Base-by-base conservation (phyloP, 2,113 vertebrate genomes). In the Scomber colias region DNA sequence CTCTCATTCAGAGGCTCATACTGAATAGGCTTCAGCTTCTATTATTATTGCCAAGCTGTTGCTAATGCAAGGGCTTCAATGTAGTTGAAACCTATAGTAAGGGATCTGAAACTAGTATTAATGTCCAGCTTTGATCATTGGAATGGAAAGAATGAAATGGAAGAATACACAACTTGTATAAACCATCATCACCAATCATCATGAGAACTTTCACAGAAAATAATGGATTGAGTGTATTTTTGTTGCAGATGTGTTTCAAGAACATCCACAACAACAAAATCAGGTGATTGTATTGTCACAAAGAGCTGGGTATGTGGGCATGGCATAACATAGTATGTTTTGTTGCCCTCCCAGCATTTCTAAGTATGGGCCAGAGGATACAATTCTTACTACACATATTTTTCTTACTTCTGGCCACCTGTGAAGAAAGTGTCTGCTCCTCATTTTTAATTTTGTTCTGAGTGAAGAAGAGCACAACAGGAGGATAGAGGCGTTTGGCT, bases 1-100 rank as follows among this genome's bases (percentile, higher is more conserved):
- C 65, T 91, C 83, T 61, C 83, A 68, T 85, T 85, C 77, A 81
- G 72, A 81, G 77, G 15, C 64, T 72, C 49, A 2, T 0, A 12
- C 1, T 81, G 77, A 87, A 89, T 57, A 50, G 77, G 56, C 60
- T 35, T 21, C 68, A 72, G 72, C 70, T 54, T 63, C 76, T 14
- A 70, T 87, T 84, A 75, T 85, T 65, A 55, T 24, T 50, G 24
- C 53, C 53, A 13, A 62, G 53, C n/a, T 8, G 44, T 66, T 19
- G n/a, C 63, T 72, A 60, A 84, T 55, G 55, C 44, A 56, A 10
- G 4, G 30, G 12, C 59, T 71, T 21, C 1, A 13, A 19, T 55
- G 73, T 67, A n/a, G 62, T n/a, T 77, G 73, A 49, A 68, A 70
- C 63, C 17, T 35, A 50, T 0, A 60, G 60, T 30, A 40, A 4